These are phyloP conservation scores for Amblyopsis rosae DNA, from an alignment of 2,113 vertebrate species.

Conservation along the genomic window DNA sequence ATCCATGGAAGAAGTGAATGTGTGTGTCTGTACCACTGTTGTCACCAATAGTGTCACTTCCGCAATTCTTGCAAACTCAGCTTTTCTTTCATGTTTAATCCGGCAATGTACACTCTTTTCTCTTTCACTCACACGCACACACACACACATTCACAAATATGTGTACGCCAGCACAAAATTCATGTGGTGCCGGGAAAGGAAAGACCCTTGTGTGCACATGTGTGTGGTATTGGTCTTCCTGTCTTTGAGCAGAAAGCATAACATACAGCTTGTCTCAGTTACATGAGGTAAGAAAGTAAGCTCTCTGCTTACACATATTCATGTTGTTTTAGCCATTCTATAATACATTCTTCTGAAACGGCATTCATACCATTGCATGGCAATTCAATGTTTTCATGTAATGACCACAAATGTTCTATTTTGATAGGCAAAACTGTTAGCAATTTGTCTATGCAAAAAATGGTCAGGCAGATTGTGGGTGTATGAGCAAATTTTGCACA, in stretches of 20 bases:
- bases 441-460: too few relatives aligned
- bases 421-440: neutral
- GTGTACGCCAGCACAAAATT: neutral
- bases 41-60: constrained; percentile 12
- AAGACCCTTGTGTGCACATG: neutral
- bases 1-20: too few relatives aligned
- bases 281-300: neutral
- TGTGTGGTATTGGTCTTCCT: neutral
- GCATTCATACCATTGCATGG: too few relatives aligned
- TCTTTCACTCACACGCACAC: neutral
- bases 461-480: too few relatives aligned
- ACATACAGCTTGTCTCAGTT: too few relatives aligned
- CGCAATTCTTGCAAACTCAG: constrained; percentile 36
- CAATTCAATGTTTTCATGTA: too few relatives aligned
- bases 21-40: too few relatives aligned
- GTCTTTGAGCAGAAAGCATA: too few relatives aligned
- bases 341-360: too few relatives aligned
- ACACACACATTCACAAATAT: neutral
- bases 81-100: constrained; percentile 43
- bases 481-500: too few relatives aligned
- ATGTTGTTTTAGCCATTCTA: neutral
- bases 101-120: neutral
- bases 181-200: neutral
- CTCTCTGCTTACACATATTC: neutral
- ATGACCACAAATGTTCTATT: too few relatives aligned